A percentile compares a stretch with the other conserved stretches of the same genome.
phyloP scores from a whole-genome alignment of 2,888 invertebrate genomes.

The Agrypnus murinus region DNA sequence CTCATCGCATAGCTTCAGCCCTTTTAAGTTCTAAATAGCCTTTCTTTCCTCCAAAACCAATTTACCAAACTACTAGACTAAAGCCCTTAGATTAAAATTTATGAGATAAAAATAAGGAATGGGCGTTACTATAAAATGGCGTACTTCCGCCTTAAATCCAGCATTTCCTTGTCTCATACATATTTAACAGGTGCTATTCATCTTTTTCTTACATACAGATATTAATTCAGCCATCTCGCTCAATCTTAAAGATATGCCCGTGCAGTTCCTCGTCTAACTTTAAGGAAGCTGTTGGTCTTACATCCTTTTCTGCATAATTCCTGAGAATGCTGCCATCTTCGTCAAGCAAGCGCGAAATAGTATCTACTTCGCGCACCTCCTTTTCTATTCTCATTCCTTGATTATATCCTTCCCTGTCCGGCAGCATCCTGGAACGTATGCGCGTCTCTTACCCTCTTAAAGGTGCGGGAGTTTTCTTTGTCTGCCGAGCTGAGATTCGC shows the following conservation, averaged over 20 bases:
- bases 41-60: too few relatives aligned
- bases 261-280: constrained; percentile 44
- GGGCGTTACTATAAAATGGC: constrained; percentile 69
- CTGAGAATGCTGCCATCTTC: constrained; percentile 48
- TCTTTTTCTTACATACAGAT: constrained; percentile 54
- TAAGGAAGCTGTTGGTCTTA: constrained; percentile 50
- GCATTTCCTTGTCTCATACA: constrained; percentile 70
- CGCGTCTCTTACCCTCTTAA: constrained; percentile 64
- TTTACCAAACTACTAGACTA: too few relatives aligned
- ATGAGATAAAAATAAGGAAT: constrained; percentile 48
- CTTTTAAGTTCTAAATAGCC: too few relatives aligned
- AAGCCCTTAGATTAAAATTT: constrained; percentile 14
- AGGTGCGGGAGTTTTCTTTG: constrained; percentile 68
- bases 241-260: constrained; percentile 53
- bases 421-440: constrained; percentile 45
- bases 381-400: constrained; percentile 57
- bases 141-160: constrained; percentile 69
- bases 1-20: too few relatives aligned
- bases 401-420: constrained; percentile 40
- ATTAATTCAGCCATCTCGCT: constrained; percentile 49
- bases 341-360: constrained; percentile 46
- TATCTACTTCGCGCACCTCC: constrained; percentile 50
- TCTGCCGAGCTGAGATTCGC: constrained; percentile 69
- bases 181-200: constrained; percentile 68
- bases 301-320: constrained; percentile 53